These are phyloP conservation scores for Agriopis leucophaearia DNA, from an alignment of 2,888 invertebrate species.

Conservation along the genomic window DNA sequence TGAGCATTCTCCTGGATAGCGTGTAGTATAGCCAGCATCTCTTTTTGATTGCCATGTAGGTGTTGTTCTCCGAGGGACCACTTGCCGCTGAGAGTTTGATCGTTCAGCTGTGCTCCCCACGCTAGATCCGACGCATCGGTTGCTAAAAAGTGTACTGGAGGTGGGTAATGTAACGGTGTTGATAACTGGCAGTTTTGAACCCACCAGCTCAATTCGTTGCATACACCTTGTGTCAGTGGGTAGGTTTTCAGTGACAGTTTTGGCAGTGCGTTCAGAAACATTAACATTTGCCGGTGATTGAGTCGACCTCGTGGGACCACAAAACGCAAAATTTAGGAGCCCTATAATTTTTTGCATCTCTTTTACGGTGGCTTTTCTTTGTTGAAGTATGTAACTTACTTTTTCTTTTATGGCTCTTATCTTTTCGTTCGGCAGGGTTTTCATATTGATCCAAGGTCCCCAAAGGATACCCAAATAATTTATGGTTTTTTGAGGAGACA, in stretches of 20 bases:
- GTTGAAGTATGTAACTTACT: too few relatives aligned
- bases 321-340: too few relatives aligned
- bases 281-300: neutral
- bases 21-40: slow-evolving; percentile 2
- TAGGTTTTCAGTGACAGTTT: neutral
- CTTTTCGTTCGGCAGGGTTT: too few relatives aligned
- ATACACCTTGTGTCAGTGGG: neutral
- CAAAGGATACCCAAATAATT: too few relatives aligned
- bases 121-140: slow-evolving; percentile 5
- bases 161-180: neutral
- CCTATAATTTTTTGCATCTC: too few relatives aligned
- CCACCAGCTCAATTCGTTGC: neutral
- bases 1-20: neutral
- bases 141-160: neutral
- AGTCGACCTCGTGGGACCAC: too few relatives aligned
- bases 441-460: too few relatives aligned
- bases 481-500: too few relatives aligned
- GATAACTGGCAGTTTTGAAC: neutral
- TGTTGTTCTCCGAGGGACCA: neutral
- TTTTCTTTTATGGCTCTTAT: too few relatives aligned
- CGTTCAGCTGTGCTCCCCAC: neutral
- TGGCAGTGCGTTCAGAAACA: slow-evolving; percentile 1
- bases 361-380: too few relatives aligned
- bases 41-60: neutral
- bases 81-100: neutral